Base-by-base conservation (phyloP, 92 coral and sea anemone species). In the Parazoanthus atlanticus region DNA sequence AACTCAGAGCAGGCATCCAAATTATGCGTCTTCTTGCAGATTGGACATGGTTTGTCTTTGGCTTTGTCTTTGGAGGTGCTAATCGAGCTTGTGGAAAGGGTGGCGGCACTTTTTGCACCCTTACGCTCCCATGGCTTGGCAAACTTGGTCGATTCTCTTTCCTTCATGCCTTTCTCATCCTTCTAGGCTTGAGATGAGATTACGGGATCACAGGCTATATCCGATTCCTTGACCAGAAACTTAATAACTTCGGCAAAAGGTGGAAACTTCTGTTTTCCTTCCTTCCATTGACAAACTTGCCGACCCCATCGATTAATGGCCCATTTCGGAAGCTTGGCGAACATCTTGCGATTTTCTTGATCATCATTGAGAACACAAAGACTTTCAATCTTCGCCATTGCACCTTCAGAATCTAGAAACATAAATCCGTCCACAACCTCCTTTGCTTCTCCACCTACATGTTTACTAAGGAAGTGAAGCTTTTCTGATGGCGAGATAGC, bases 1-100 rank as follows among this genome's bases (percentile, higher is more conserved):
- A 92, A 92, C 33, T 94, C 90, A 32, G 85, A 86, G 79, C 94
- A 92, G 12, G 88, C 69, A 88, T 94, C 90, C 33, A 94, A 85
- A 8, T 88, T 77, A 88, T 90, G 94, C 6, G 79, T 1, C 47
- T 54, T 74, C 78, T 88, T 77, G 73, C 92, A 92, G 65, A 49
- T 46, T 23, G 86, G 21, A 41, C 96, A 94, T 36, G 86, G 74
- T 71, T n/a, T n/a, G n/a, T n/a, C n/a, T n/a, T n/a, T n/a, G n/a
- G n/a, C n/a, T n/a, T n/a, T n/a, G n/a, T n/a, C 77, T 8, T 34
- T 72, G 41, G 70, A 67, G 76, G 47, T 90, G 7, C 70, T 47
- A 28, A 25, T 85, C 72, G 91, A 77, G 67, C 78, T 66, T 47
- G 92, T 86, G 28, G 91, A 21, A 52, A 90, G 80, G 25, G 88